Evolutionary conservation across 2,113 vertebrate genomes (phyloP).

Genomic region (Zingel zingel): DNA sequence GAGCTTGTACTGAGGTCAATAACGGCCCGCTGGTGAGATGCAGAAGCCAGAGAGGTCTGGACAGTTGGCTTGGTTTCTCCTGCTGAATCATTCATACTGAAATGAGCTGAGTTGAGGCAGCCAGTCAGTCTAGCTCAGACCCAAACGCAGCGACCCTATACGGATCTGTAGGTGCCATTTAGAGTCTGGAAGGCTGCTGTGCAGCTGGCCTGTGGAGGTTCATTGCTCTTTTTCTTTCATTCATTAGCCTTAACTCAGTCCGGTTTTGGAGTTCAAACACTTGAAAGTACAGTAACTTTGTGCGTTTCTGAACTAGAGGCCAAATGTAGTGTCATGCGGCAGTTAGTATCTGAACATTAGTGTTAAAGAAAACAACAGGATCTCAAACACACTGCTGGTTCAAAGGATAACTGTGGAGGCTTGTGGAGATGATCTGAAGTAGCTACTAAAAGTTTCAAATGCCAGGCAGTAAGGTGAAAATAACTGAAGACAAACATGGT

Average conservation of each 20-base stretch:
- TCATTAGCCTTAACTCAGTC: not conserved
- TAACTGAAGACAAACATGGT: not conserved
- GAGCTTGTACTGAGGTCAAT: not conserved
- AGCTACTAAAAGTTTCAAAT: not conserved
- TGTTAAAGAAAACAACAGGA: not conserved
- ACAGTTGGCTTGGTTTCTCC: constrained; percentile 32
- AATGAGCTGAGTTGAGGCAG: constrained; percentile 27
- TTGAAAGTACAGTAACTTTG: not conserved
- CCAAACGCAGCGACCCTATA: constrained; percentile 17
- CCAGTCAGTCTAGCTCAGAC: constrained; percentile 46
- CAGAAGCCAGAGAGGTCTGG: constrained; percentile 1
- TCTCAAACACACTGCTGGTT: not conserved
- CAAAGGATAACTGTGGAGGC: not conserved
- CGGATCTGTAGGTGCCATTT: constrained; percentile 16
- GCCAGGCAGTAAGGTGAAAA: not conserved
- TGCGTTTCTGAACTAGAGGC: not conserved
- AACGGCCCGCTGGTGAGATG: not conserved
- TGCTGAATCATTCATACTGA: constrained; percentile 56
- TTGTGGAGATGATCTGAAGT: too few relatives aligned
- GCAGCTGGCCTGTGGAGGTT: not conserved
- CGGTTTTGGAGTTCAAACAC: not conserved
- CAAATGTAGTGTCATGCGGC: not conserved
- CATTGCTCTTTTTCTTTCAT: constrained; percentile 7
- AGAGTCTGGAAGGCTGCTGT: not conserved
- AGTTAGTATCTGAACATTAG: not conserved